These are phyloP conservation scores for Lithophane ornitopus DNA, from an alignment of 2,888 invertebrate genomes.

Conservation along the genomic window DNA sequence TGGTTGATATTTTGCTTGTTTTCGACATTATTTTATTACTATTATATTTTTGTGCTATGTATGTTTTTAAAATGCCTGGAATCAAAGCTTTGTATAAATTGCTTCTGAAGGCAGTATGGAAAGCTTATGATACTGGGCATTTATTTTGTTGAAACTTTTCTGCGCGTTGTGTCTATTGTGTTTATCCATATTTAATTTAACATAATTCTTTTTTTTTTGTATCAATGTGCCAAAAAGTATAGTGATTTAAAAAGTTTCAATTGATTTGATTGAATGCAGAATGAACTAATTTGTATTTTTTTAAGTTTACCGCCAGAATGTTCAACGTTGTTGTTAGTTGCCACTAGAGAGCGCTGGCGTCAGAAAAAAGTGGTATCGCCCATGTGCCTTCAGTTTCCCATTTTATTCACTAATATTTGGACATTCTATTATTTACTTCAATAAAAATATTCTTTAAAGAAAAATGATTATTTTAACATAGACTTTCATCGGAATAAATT, in stretches of 20 bases:
- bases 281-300: conserved; percentile 12
- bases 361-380: conserved; percentile 82
- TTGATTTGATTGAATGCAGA: conserved; percentile 3
- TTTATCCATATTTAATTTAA: conserved; percentile 13
- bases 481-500: conserved; percentile 58
- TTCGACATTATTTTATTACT: conserved; percentile 34
- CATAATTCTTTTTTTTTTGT: conserved; percentile 1
- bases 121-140: conserved; percentile 15
- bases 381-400: conserved; percentile 79
- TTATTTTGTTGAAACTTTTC: conserved; percentile 28
- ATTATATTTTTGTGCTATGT: conserved; percentile 37
- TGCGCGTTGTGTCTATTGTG: conserved; percentile 14
- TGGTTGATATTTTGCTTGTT: conserved; percentile 31
- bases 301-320: conserved; percentile 74
- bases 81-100: conserved; percentile 25
- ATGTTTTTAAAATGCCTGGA: conserved; percentile 36
- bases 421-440: conserved; percentile 74
- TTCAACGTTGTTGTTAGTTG: conserved; percentile 44
- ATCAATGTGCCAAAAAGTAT: conserved; percentile 7
- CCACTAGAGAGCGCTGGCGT: conserved; percentile 79
- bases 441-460: conserved; percentile 78
- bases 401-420: conserved; percentile 67
- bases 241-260: background rate
- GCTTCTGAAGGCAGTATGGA: conserved; percentile 17
- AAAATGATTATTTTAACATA: conserved; percentile 74